Conservation (phyloP, 37 sponge, comb jelly and placozoan genomes). For the Hexactinellida sp. region DNA sequence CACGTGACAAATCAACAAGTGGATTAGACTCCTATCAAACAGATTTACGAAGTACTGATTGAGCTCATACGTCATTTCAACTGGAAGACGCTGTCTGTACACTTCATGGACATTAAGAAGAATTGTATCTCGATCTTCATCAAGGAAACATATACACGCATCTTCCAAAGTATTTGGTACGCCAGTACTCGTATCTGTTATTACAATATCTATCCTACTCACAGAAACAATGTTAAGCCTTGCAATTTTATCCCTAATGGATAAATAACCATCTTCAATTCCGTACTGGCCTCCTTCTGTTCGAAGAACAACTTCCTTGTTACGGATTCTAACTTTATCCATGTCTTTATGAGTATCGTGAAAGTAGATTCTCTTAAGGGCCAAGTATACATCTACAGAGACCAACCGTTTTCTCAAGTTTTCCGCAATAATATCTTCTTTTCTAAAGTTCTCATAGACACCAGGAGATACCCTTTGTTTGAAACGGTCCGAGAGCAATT, state of each 20-base stretch:
- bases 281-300: not conserved
- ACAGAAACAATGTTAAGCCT: not conserved
- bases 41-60: not conserved
- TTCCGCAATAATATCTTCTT: not conserved
- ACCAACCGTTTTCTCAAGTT: not conserved
- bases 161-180: not conserved
- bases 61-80: conserved; percentile 4
- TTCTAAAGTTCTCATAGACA: not conserved
- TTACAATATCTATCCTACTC: conserved; percentile 5
- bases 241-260: not conserved
- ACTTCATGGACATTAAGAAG: not conserved
- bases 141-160: not conserved
- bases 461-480: not conserved
- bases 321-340: not conserved
- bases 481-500: not conserved
- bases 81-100: not conserved
- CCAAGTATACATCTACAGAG: not conserved
- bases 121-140: not conserved
- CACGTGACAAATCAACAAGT: not conserved
- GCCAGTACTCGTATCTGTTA: not conserved
- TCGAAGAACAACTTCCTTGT: not conserved
- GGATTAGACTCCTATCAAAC: not conserved
- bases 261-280: not conserved
- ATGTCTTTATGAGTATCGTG: not conserved
- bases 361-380: not conserved